phyloP scores from a whole-genome alignment of 2,113 vertebrate genomes.

The Apteryx owenii region DNA sequence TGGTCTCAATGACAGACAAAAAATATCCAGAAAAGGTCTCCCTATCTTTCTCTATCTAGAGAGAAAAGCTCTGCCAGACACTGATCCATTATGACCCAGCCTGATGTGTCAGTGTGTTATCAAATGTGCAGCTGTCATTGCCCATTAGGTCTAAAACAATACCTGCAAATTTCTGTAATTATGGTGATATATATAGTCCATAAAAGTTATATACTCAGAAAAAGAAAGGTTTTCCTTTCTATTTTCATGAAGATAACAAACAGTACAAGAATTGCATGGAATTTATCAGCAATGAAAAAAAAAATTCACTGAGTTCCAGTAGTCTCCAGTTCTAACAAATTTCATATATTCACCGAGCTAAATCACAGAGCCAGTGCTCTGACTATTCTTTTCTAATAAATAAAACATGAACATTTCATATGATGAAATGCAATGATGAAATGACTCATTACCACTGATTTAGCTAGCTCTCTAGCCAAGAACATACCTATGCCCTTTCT shows the following conservation, averaged over 20 bases:
- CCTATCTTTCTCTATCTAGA: background rate
- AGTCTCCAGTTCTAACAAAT: background rate
- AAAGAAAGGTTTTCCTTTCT: background rate
- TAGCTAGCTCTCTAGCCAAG: background rate
- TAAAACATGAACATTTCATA: background rate
- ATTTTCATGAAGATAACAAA: background rate
- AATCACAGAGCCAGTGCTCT: background rate
- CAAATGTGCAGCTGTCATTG: background rate
- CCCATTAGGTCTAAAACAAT: background rate
- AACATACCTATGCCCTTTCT: background rate
- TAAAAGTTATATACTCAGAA: background rate
- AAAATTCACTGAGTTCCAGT: background rate
- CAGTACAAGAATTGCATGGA: background rate
- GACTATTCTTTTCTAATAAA: background rate
- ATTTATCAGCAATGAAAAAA: background rate
- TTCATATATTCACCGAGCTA: background rate
- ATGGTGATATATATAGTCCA: background rate
- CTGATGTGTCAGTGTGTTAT: background rate
- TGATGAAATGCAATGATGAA: background rate
- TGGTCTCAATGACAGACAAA: background rate
- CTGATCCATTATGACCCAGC: background rate
- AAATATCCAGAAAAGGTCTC: background rate
- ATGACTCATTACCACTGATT: background rate
- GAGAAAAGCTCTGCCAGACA: background rate
- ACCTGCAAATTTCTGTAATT: background rate